phyloP scores from a whole-genome alignment of 2,888 invertebrate genomes.

The Agrochola circellaris region DNA sequence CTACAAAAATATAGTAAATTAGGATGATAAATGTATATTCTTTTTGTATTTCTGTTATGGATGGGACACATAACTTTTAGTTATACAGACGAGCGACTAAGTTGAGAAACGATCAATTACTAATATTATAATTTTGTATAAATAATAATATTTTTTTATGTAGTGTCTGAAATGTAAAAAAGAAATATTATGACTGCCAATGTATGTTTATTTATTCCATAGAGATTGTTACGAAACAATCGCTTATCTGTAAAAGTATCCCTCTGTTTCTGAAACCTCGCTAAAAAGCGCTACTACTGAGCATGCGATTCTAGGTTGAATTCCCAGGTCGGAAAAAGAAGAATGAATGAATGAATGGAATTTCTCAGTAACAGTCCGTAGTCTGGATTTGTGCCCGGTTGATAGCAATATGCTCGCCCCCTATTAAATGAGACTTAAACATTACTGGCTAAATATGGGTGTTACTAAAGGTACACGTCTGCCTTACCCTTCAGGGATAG shows the following conservation, averaged over 20 bases:
- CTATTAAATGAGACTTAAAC: too few species aligned
- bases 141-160: slow-evolving; percentile 6
- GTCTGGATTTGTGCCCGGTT: too few species aligned
- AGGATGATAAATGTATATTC: neutral
- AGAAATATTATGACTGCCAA: neutral
- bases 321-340: too few species aligned
- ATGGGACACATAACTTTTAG: slow-evolving; percentile 2
- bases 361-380: too few species aligned
- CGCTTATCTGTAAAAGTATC: slow-evolving; percentile 11
- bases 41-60: neutral
- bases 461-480: too few species aligned
- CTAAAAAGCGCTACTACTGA: too few species aligned
- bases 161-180: slow-evolving; percentile 7
- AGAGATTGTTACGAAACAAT: neutral
- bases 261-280: slow-evolving; percentile 8
- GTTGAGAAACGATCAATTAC: neutral
- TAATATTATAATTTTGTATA: slow-evolving; percentile 19
- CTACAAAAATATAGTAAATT: neutral
- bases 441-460: too few species aligned
- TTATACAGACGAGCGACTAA: slow-evolving; percentile 14
- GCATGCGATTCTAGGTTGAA: too few species aligned
- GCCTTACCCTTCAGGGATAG: too few species aligned
- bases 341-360: too few species aligned
- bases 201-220: slow-evolving; percentile 12
- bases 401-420: too few species aligned